phyloP scores from a whole-genome alignment of 30 jellyfish, hydroid and myxozoan genomes.

The Cassiopea andromeda region DNA sequence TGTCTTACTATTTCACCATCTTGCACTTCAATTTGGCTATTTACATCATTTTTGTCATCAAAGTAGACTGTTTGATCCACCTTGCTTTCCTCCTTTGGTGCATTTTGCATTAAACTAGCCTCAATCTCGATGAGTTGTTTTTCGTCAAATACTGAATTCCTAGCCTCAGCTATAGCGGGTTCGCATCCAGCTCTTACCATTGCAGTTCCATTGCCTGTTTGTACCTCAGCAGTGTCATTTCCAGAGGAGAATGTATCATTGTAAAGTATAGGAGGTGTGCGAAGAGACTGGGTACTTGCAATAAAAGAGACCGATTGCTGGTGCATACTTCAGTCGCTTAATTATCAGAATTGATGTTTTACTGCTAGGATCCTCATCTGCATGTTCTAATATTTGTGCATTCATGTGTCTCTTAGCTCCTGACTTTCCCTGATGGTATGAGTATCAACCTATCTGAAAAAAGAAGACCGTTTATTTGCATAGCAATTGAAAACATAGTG shows the following conservation, averaged over 20 bases:
- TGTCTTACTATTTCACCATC: not conserved
- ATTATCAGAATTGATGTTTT: not conserved
- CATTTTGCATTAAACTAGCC: not conserved
- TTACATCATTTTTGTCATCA: not conserved
- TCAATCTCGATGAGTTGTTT: constrained; percentile 4
- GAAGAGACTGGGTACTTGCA: constrained; percentile 2
- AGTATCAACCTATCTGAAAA: too few species aligned
- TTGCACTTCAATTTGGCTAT: not conserved
- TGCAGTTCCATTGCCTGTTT: not conserved
- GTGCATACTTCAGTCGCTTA: constrained; percentile 9
- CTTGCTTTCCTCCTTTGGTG: not conserved
- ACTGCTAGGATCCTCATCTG: not conserved
- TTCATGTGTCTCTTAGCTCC: too few species aligned
- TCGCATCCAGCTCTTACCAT: constrained; percentile 22
- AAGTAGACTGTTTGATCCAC: not conserved
- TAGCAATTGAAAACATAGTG: not conserved
- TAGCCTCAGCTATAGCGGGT: not conserved
- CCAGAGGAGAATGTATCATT: not conserved
- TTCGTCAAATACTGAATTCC: not conserved
- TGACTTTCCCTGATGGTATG: too few species aligned
- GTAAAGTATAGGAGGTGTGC: constrained; percentile 25
- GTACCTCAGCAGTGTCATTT: not conserved
- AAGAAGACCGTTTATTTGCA: too few species aligned
- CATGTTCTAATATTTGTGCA: not conserved
- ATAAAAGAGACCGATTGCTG: not conserved